A percentile compares a stretch with the other conserved stretches of the same genome.
These are phyloP conservation scores for Uropetala carovei DNA, from an alignment of 2,888 invertebrate genomes.

Conservation along the genomic window DNA sequence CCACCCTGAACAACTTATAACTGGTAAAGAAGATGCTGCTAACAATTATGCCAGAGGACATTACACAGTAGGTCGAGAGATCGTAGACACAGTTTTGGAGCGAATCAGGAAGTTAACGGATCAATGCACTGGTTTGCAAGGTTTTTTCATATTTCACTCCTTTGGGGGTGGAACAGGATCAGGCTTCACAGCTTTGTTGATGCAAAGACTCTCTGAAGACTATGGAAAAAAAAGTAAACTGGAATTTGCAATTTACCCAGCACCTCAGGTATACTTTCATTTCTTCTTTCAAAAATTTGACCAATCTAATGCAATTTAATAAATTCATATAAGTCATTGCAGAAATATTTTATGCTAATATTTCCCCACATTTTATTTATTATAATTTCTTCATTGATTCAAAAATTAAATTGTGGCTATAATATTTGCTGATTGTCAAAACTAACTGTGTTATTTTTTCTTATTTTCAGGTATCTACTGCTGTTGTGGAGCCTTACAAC, in stretches of 20 bases:
- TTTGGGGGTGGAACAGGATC: slow-evolving; percentile 53
- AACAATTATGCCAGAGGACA: slow-evolving; percentile 58
- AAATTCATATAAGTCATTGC: too few relatives aligned
- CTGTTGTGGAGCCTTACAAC: slow-evolving; percentile 96
- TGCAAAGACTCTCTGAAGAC: slow-evolving; percentile 35
- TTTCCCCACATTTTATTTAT: neutral
- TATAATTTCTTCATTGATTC: neutral
- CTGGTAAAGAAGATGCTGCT: slow-evolving; percentile 57
- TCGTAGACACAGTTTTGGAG: neutral
- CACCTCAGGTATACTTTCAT: slow-evolving; percentile 70
- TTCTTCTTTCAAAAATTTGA: neutral
- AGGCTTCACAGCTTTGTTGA: slow-evolving; percentile 36
- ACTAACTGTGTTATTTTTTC: neutral
- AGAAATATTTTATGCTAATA: neutral
- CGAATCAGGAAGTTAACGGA: slow-evolving; percentile 48
- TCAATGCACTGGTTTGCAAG: slow-evolving; percentile 56
- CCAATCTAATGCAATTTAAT: neutral
- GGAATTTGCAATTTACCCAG: slow-evolving; percentile 49
- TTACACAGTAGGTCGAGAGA: slow-evolving; percentile 45
- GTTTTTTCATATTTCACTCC: slow-evolving; percentile 42
- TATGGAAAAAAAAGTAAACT: slow-evolving; percentile 56
- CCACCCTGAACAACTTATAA: slow-evolving; percentile 50
- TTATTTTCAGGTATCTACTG: slow-evolving; percentile 85
- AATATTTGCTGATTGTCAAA: neutral
- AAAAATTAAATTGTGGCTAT: neutral